Percentiles rank a stretch among this genome's conserved stretches.
These are phyloP conservation scores for Lucinisca nassula DNA, from an alignment of 2,888 invertebrate species.

Conservation along the genomic window DNA sequence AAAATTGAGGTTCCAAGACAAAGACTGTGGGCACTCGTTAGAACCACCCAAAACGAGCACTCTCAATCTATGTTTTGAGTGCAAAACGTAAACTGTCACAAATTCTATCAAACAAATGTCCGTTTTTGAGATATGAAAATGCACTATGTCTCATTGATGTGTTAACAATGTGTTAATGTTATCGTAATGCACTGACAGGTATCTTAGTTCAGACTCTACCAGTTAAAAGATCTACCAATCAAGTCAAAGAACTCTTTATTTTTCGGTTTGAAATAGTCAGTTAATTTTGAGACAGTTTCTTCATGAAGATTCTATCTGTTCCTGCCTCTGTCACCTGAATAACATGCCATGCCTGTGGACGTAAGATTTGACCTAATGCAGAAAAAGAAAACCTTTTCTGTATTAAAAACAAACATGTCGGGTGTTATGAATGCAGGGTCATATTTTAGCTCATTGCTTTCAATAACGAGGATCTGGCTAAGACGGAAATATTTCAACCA, in stretches of 20 bases:
- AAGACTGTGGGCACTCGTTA: no score
- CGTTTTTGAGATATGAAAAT: no score
- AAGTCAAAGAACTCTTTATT: conserved; percentile 91
- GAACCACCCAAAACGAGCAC: no score
- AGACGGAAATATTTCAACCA: conserved; percentile 98
- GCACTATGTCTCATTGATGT: no score
- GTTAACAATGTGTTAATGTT: no score
- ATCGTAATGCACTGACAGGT: no score
- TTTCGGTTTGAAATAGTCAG: conserved; percentile 83
- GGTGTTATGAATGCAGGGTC: conserved; percentile 78
- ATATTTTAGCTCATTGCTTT: conserved; percentile 88
- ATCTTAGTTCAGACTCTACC: no score
- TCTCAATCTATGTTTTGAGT: no score
- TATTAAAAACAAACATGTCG: conserved; percentile 98
- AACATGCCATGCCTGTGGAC: conserved; percentile 91
- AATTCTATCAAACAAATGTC: no score
- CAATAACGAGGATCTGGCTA: conserved; percentile 97
- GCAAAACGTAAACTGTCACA: no score
- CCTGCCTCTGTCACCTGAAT: conserved; percentile 95
- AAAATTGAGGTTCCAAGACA: no score
- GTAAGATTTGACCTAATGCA: conserved; percentile 91
- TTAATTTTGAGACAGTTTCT: conserved; percentile 88
- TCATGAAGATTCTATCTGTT: conserved; percentile 96
- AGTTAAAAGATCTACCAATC: conserved; percentile 96
- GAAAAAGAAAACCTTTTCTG: conserved; percentile 98